These are phyloP conservation scores for Daboia siamensis DNA, from an alignment of 2,113 vertebrate genomes.

Conservation along the genomic window DNA sequence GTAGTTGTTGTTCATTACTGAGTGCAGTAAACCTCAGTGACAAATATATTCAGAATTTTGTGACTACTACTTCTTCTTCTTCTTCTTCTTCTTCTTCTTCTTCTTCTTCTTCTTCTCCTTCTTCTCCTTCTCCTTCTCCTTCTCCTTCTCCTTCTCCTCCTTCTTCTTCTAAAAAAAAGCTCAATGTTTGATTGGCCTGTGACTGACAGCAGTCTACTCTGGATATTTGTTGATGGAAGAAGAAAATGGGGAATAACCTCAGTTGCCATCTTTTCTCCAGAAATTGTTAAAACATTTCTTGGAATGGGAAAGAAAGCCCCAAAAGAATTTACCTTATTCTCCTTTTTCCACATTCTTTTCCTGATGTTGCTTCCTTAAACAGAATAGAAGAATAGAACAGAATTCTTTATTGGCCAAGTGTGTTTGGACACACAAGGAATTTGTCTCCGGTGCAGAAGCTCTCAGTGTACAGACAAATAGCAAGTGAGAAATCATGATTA, in stretches of 20 bases:
- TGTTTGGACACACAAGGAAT: no score
- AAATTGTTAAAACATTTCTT: conserved; percentile 26
- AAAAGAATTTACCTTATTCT: conserved; percentile 21
- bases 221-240: conserved; percentile 46
- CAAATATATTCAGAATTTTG: conserved; percentile 54
- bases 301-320: conserved; percentile 4
- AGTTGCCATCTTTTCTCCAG: conserved; percentile 19
- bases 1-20: conserved; percentile 62
- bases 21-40: conserved; percentile 60
- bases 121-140: no score
- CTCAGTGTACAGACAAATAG: no score
- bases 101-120: no score
- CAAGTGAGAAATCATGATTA: no score
- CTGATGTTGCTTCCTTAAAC: background rate
- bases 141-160: no score
- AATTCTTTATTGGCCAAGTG: no score
- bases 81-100: no score
- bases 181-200: conserved; percentile 47
- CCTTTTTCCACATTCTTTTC: conserved; percentile 31
- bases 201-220: conserved; percentile 55
- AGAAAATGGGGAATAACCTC: conserved; percentile 25
- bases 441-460: no score
- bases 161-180: background rate
- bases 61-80: background rate
- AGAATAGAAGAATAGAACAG: no score